phyloP scores from a whole-genome alignment of 1,140 invertebrate genomes.

The Notospermus geniculatus region DNA sequence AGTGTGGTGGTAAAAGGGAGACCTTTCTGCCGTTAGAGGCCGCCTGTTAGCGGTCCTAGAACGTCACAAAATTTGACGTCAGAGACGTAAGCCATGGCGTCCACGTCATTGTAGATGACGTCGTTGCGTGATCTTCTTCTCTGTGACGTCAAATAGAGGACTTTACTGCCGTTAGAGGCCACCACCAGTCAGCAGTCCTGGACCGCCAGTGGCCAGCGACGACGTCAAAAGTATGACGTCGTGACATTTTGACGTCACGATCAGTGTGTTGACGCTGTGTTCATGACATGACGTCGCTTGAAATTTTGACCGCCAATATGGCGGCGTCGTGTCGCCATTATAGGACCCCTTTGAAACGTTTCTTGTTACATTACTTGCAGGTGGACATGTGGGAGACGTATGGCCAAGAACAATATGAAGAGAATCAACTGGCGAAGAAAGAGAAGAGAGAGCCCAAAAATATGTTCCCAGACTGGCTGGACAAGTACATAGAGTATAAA shows the following conservation, averaged over 20 bases:
- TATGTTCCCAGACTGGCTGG: constrained; percentile 47
- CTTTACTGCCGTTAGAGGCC: too few species aligned
- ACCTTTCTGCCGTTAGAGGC: constrained; percentile 26
- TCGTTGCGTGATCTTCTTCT: constrained; percentile 43
- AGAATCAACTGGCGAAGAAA: constrained; percentile 20
- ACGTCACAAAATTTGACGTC: too few species aligned
- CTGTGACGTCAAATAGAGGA: constrained; percentile 21
- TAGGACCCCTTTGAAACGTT: background rate
- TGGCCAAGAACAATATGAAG: background rate
- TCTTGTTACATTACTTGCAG: background rate
- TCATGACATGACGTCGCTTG: too few species aligned
- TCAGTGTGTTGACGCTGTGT: too few species aligned
- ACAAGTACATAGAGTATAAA: constrained; percentile 52
- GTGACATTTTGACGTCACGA: too few species aligned
- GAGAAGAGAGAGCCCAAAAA: constrained; percentile 5
- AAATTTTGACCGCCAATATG: background rate
- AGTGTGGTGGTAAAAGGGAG: background rate
- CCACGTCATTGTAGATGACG: too few species aligned
- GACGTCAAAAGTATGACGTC: too few species aligned
- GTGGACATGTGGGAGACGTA: constrained; percentile 14
- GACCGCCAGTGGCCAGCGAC: too few species aligned
- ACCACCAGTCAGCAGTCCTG: too few species aligned
- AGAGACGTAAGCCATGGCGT: too few species aligned
- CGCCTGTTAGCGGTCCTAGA: too few species aligned
- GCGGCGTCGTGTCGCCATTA: too few species aligned